Conservation (phyloP, 2,888 invertebrate species). For the Lasioglossum pauxillum region DNA sequence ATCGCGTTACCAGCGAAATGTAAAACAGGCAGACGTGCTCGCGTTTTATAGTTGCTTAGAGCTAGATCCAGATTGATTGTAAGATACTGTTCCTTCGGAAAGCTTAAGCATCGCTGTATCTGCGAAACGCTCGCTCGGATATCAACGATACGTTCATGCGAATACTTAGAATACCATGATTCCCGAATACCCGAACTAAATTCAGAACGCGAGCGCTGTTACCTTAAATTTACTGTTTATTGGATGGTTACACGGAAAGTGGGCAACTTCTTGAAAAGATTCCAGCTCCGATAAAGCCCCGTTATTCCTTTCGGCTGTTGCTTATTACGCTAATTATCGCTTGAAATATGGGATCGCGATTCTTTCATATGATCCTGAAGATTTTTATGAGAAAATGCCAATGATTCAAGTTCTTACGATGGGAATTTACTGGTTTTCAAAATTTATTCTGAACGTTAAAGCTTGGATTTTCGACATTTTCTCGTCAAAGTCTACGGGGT, state of each 20-base stretch:
- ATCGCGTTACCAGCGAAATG: slow-evolving; percentile 10
- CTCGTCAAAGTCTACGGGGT: too few relatives aligned
- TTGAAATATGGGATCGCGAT: too few relatives aligned
- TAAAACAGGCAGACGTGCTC: background rate
- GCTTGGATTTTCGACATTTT: too few relatives aligned
- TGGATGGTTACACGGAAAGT: background rate
- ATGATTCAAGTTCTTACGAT: too few relatives aligned
- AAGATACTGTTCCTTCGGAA: slow-evolving; percentile 31
- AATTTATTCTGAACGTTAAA: too few relatives aligned
- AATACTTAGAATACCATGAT: slow-evolving; percentile 8
- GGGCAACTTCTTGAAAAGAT: slow-evolving; percentile 6
- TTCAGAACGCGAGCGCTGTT: background rate
- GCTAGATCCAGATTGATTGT: slow-evolving; percentile 23
- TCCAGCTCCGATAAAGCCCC: background rate
- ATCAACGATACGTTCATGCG: slow-evolving; percentile 26
- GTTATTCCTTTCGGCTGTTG: background rate
- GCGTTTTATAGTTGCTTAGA: slow-evolving; percentile 23
- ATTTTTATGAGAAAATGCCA: too few relatives aligned
- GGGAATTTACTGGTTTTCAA: too few relatives aligned
- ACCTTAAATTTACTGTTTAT: slow-evolving; percentile 1
- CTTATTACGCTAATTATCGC: background rate
- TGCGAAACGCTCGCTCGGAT: background rate
- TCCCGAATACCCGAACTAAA: slow-evolving; percentile 7
- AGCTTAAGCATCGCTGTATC: background rate
- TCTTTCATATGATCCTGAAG: too few relatives aligned